Percentiles rank a stretch among this genome's conserved stretches.
These are phyloP conservation scores for Hippocampus kuda DNA, from an alignment of 2,797 vertebrate species.

Conservation along the genomic window DNA sequence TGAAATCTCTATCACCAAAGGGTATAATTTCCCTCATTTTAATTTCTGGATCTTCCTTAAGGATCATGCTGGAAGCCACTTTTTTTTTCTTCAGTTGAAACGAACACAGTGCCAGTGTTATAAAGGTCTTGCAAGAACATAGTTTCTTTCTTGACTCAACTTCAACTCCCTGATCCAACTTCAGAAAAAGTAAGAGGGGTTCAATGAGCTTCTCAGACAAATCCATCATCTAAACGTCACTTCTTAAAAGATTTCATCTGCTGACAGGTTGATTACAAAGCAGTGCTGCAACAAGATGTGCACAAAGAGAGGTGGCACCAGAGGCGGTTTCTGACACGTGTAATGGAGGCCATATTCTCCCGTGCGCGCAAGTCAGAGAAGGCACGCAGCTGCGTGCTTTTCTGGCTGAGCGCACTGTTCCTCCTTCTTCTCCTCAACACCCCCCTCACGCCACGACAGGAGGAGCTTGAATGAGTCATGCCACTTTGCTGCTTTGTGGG, in stretches of 20 bases:
- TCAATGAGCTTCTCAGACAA: not conserved
- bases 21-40: conserved; percentile 27
- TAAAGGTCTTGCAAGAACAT: not conserved
- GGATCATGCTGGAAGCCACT: conserved; percentile 2
- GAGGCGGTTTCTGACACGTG: too few species aligned
- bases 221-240: not conserved
- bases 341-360: too few species aligned
- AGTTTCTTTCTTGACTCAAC: not conserved
- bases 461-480: too few species aligned
- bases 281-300: too few species aligned
- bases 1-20: conserved; percentile 34
- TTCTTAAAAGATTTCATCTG: conserved; percentile 1
- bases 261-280: conserved; percentile 31
- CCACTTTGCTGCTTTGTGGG: too few species aligned
- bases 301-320: conserved; percentile 21
- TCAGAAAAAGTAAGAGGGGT: not conserved
- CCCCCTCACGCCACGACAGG: too few species aligned
- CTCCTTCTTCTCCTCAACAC: too few species aligned
- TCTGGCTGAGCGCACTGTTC: too few species aligned
- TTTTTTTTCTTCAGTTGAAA: conserved; percentile 4
- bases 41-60: conserved; percentile 14
- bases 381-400: too few species aligned
- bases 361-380: too few species aligned
- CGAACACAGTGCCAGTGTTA: not conserved
- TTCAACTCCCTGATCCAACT: not conserved